Conservation (phyloP, 2,113 vertebrate genomes). For the Anseranas semipalmata region DNA sequence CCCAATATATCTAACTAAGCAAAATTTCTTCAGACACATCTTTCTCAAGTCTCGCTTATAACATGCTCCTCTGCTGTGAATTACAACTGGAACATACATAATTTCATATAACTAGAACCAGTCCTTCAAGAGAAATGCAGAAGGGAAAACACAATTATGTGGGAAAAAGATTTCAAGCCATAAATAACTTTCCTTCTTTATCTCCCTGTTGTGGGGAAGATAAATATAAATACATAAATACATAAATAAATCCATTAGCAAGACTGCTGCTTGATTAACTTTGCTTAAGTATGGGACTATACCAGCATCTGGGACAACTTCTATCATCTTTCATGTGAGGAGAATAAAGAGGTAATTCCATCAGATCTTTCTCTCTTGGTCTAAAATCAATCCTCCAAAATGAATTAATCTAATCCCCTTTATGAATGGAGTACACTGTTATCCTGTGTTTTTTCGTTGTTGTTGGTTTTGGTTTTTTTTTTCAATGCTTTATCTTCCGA, state of each 20-base stretch:
- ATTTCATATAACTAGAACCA: not conserved
- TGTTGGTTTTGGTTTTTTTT: no score
- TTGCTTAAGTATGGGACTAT: not conserved
- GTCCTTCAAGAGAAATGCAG: not conserved
- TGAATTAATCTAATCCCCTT: not conserved
- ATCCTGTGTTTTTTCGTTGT: not conserved
- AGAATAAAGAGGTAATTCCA: not conserved
- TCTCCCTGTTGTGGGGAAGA: not conserved
- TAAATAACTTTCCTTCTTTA: not conserved
- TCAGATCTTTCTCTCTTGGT: not conserved
- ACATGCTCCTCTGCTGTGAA: rapidly evolving
- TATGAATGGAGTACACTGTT: not conserved
- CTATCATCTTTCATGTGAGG: not conserved
- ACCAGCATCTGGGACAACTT: not conserved
- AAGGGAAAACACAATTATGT: not conserved
- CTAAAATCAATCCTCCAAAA: not conserved
- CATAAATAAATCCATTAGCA: not conserved
- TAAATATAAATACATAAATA: not conserved
- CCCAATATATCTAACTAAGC: not conserved
- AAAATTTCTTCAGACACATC: not conserved
- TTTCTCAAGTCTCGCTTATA: not conserved
- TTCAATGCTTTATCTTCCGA: not conserved
- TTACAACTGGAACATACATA: not conserved
- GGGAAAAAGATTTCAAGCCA: not conserved
- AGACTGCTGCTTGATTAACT: not conserved